Base-by-base conservation (phyloP, 2,888 invertebrate genomes). In the Bibio marci region DNA sequence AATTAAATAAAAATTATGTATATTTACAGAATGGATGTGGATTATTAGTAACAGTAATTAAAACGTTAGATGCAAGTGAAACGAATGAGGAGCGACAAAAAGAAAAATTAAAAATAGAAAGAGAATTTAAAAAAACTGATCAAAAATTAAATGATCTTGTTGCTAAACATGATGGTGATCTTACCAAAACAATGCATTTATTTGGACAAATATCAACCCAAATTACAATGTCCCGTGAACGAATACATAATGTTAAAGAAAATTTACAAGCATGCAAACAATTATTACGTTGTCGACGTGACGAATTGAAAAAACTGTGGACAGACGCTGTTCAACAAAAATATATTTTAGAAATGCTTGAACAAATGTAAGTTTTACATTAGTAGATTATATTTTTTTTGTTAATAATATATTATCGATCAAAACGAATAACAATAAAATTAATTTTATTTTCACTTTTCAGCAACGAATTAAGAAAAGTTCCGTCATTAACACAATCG, bases 301-400 rank as follows among this genome's bases (percentile, higher is more conserved):
- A 94, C 52, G 97, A 97, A 57, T 65, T 98, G 43, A 79, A 86
- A 51, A 80, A 90, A 47, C 68, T 97, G 40, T 97, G 95, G 92
- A 70, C 86, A 6, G 94, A 95, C 58, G 88, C 91, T 1, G 73
- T 95, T n/a, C 91, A 97, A 53, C 92, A 95, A 53, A 88, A 90
- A 54, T 81, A 91, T 54, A 83, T 90, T 41, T 60, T 92, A 31
- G 74, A 82, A 47, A 74, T 94, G 62, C 62, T 95, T 32, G 85
- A 91, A 49, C 85, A 92, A 63, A 88, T 94, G 62, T 62, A 49
- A 49, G 54, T 44, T 2, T 2, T 2, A 18, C 30, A n/a, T 37
- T 36, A 17, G 33, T 28, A 17, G 33, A 15, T 17, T 13, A 8
- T 40, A 33, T 35, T 43, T 35, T 41, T 14, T 33, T 26, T 30